phyloP scores from a whole-genome alignment of 2,888 invertebrate species.

The Xanthia togata region DNA sequence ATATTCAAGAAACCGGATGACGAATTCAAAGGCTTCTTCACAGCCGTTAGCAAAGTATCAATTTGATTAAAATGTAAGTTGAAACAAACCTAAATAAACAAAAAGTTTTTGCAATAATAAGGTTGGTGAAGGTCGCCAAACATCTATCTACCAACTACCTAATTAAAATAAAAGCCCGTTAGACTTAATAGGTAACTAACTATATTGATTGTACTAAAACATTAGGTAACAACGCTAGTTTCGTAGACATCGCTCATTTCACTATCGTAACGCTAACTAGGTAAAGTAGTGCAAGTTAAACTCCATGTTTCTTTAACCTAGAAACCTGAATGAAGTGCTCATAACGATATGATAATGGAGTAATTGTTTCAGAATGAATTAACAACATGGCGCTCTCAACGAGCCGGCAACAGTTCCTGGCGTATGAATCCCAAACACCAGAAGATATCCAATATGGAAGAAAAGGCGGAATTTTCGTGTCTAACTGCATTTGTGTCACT shows the following conservation, averaged over 20 bases:
- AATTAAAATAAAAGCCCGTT: slow-evolving; percentile 52
- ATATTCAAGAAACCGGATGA: slow-evolving; percentile 7
- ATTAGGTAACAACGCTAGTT: slow-evolving; percentile 17
- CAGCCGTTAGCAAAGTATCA: neutral
- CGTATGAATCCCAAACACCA: slow-evolving; percentile 88
- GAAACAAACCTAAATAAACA: slow-evolving; percentile 26
- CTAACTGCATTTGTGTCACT: slow-evolving; percentile 90
- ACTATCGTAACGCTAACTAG: slow-evolving; percentile 21
- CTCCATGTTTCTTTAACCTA: slow-evolving; percentile 44
- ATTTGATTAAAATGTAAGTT: slow-evolving; percentile 7
- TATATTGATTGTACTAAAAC: slow-evolving; percentile 41
- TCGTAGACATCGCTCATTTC: slow-evolving; percentile 36
- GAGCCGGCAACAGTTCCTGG: slow-evolving; percentile 91
- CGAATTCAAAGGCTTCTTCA: slow-evolving; percentile 2
- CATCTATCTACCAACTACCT: slow-evolving; percentile 1
- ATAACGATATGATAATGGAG: slow-evolving; percentile 24
- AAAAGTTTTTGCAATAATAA: slow-evolving; percentile 6
- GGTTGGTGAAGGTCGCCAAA: slow-evolving; percentile 43
- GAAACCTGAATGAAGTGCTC: slow-evolving; percentile 11
- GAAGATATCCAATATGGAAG: slow-evolving; percentile 90
- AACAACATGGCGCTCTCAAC: slow-evolving; percentile 85
- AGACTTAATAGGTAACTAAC: slow-evolving; percentile 4
- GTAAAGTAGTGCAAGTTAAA: slow-evolving; percentile 13
- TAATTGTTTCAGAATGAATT: slow-evolving; percentile 78
- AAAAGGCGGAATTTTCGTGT: slow-evolving; percentile 91